These are phyloP conservation scores for Rallus crepitans DNA, from an alignment of 2,797 vertebrate genomes.

Conservation along the genomic window DNA sequence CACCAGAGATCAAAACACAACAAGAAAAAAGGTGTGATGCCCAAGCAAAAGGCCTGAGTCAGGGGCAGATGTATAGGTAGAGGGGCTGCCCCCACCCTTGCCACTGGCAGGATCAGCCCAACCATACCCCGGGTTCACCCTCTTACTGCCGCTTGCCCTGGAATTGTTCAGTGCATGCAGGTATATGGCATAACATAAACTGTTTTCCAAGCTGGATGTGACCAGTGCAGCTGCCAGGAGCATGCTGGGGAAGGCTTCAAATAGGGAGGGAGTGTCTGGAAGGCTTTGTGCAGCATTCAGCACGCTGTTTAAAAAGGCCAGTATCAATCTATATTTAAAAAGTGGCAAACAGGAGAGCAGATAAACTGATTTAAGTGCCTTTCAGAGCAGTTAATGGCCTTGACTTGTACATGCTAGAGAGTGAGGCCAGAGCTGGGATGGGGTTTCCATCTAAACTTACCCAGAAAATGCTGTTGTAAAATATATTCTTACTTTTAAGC, in stretches of 20 bases:
- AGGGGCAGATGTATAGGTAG: not conserved
- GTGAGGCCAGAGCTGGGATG: conserved; percentile 20
- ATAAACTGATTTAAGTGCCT: conserved; percentile 82
- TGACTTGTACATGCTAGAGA: conserved; percentile 69
- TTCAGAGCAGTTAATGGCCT: conserved; percentile 81
- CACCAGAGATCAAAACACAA: not conserved
- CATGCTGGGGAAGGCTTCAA: not conserved
- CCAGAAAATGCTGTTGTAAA: not conserved
- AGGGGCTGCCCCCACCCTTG: not conserved
- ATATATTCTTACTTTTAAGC: not conserved
- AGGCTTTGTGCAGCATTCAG: conserved; percentile 73
- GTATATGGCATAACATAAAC: not conserved
- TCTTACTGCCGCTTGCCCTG: not conserved
- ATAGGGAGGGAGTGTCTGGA: conserved; percentile 65
- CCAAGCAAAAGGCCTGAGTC: accelerated
- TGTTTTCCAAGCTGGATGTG: not conserved
- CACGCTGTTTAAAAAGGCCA: conserved; percentile 77
- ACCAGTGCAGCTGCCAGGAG: not conserved
- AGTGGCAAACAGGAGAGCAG: conserved; percentile 84
- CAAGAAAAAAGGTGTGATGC: accelerated
- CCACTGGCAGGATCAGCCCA: not conserved
- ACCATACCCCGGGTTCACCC: accelerated
- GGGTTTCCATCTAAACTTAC: conserved; percentile 17
- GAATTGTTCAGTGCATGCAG: accelerated
- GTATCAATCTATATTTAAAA: conserved; percentile 76